Percentiles rank a stretch among this genome's conserved stretches.
Evolutionary conservation across 1,140 invertebrate genomes (phyloP).

Genomic region (Papilio glaucus): DNA sequence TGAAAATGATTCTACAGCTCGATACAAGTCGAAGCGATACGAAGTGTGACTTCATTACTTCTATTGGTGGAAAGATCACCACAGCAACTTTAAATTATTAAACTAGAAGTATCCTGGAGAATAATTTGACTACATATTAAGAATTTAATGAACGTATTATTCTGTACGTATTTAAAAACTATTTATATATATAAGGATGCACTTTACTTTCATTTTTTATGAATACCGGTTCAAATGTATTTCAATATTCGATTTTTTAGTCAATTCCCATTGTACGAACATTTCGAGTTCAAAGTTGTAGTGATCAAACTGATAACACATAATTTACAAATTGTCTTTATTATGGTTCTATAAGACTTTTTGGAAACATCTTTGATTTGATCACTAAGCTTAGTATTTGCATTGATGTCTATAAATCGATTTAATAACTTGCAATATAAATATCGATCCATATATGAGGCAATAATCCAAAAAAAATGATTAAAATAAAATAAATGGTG

Average conservation of each 20-base stretch:
- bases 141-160: not conserved
- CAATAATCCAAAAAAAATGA: not conserved
- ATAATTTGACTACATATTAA: not conserved
- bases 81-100: not conserved
- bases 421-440: not conserved
- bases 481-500: not conserved
- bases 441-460: not conserved
- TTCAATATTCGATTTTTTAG: too few species aligned
- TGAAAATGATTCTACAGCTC: constrained; percentile 17
- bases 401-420: not conserved
- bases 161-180: not conserved
- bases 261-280: not conserved
- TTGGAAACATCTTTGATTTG: not conserved
- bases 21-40: not conserved
- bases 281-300: too few species aligned
- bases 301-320: too few species aligned
- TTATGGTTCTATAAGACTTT: not conserved
- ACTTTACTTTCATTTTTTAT: not conserved
- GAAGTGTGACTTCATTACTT: not conserved
- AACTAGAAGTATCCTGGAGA: not conserved
- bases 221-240: too few species aligned
- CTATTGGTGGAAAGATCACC: not conserved
- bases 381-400: not conserved
- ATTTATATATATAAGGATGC: not conserved
- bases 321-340: too few species aligned